Percentiles rank a stretch among this genome's conserved stretches.
phyloP scores from a whole-genome alignment of 2,797 vertebrate genomes.

The Austrolebias charrua region DNA sequence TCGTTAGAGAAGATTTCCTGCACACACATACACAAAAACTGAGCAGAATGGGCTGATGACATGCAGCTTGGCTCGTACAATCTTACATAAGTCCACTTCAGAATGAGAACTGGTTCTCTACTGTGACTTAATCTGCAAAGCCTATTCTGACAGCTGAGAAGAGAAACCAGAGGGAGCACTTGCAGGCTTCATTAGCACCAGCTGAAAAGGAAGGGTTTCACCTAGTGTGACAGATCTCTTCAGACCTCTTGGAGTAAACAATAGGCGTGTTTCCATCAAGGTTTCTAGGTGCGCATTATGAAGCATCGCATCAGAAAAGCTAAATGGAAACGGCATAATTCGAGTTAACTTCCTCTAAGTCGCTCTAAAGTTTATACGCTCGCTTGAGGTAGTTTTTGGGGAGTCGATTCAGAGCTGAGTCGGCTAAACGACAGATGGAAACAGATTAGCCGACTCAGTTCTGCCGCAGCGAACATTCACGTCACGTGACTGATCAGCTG shows the following conservation, averaged over 20 bases:
- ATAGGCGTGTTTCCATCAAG: too few species aligned
- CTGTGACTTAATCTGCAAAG: constrained; percentile 63
- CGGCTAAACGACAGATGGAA: too few species aligned
- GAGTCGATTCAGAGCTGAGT: too few species aligned
- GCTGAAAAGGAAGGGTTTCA: constrained; percentile 56
- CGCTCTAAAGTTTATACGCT: too few species aligned
- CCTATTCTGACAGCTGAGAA: constrained; percentile 51
- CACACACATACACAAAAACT: constrained; percentile 23
- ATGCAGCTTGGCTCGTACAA: constrained; percentile 13
- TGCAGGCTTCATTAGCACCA: constrained; percentile 62
- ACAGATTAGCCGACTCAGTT: too few species aligned
- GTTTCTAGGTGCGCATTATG: too few species aligned
- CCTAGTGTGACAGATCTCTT: constrained; percentile 65
- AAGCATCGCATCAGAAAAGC: too few species aligned
- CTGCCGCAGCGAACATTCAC: too few species aligned
- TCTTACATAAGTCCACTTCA: constrained; percentile 48
- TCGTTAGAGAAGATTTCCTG: constrained; percentile 20
- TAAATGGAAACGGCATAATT: too few species aligned
- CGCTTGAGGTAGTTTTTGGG: too few species aligned
- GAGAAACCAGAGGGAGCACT: constrained; percentile 45
- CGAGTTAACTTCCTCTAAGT: too few species aligned
- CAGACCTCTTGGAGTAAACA: constrained; percentile 56
- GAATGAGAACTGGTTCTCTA: constrained; percentile 32
- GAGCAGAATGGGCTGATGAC: constrained; percentile 26
- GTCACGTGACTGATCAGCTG: too few species aligned